These are phyloP conservation scores for Drosophila leonis DNA, from an alignment of 2,888 invertebrate genomes.

Conservation along the genomic window DNA sequence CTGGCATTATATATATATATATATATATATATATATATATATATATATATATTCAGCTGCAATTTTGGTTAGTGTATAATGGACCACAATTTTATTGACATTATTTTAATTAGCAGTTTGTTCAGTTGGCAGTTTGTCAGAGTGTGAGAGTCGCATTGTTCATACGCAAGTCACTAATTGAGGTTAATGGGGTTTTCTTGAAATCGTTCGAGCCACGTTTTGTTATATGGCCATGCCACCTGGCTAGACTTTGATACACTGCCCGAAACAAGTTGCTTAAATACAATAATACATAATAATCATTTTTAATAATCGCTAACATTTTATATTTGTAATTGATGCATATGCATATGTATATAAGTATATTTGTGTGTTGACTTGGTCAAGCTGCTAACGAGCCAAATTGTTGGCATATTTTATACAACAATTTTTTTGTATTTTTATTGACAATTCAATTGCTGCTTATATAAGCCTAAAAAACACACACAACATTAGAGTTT, in stretches of 20 bases:
- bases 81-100: conserved; percentile 82
- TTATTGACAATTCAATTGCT: background rate
- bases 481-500: no score
- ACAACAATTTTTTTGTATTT: background rate
- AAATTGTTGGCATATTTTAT: background rate
- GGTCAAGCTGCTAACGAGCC: background rate
- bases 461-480: background rate
- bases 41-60: conserved; percentile 49
- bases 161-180: conserved; percentile 80
- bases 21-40: background rate
- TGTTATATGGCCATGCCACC: conserved; percentile 53
- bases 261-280: background rate
- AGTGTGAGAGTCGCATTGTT: conserved; percentile 54
- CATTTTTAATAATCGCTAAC: conserved; percentile 29
- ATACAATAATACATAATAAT: conserved; percentile 24
- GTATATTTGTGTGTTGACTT: conserved; percentile 5
- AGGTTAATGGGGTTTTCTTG: conserved; percentile 81
- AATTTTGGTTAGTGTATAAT: conserved; percentile 78
- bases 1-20: conserved; percentile 4
- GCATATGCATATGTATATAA: no score
- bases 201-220: conserved; percentile 70
- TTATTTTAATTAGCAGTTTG: conserved; percentile 81
- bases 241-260: conserved; percentile 53
- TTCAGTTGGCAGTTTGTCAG: conserved; percentile 47
- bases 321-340: conserved; percentile 13